These are phyloP conservation scores for Dynastes hyllus DNA, from an alignment of 2,888 invertebrate genomes.

Conservation along the genomic window DNA sequence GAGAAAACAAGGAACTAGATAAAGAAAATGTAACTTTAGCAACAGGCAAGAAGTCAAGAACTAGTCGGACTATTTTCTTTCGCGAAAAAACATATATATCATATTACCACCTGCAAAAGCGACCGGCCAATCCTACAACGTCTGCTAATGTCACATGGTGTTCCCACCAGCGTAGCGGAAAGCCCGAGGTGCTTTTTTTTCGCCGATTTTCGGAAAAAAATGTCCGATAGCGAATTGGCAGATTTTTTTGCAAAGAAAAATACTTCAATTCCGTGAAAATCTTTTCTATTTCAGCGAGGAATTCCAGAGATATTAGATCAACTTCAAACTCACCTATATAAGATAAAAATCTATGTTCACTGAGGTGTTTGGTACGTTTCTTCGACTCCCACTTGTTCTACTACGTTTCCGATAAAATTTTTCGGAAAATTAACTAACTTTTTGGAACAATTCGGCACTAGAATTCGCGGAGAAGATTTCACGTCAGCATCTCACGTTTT, in stretches of 20 bases:
- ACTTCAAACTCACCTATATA: not conserved
- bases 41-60: conserved; percentile 13
- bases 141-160: conserved; percentile 22
- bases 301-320: not conserved
- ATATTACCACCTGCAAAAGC: conserved; percentile 15
- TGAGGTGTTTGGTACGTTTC: no score
- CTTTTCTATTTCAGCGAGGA: not conserved
- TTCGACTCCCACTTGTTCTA: not conserved
- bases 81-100: conserved; percentile 29
- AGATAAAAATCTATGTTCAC: not conserved
- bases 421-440: not conserved
- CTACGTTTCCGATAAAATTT: not conserved
- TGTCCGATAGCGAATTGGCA: not conserved
- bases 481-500: conserved; percentile 3
- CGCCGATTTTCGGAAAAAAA: conserved; percentile 10
- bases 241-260: not conserved
- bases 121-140: not conserved
- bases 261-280: no score
- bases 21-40: conserved; percentile 3
- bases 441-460: not conserved
- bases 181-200: conserved; percentile 16
- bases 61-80: conserved; percentile 25
- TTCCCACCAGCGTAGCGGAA: not conserved
- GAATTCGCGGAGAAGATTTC: not conserved
- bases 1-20: conserved; percentile 7